Evolutionary conservation across 2,888 invertebrate species (phyloP), one percentile per base, ranked within the genome.

Genomic region (Crocallis elinguaria): DNA sequence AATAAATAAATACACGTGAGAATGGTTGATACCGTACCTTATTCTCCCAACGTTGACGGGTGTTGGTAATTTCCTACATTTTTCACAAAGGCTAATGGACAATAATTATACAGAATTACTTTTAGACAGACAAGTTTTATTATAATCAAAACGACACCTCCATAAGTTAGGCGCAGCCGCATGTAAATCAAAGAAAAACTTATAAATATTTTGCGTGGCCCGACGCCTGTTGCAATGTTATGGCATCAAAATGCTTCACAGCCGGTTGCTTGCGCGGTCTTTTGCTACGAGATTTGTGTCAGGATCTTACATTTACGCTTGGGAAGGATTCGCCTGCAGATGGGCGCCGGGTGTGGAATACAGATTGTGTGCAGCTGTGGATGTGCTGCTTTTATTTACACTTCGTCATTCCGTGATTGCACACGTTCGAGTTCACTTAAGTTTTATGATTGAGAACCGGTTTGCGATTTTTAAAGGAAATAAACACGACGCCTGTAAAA

Each of bases 191-290:
- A n/a, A n/a, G n/a, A 23, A 23, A 23, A 23, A 23, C 23, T 23
- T 23, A 23, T 23, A 23, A 23, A 23, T 23, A 23, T 4, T n/a
- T 38, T 14, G 13, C 5, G 7, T 38, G 7, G 48, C 44, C 54
- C 7, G 16, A 45, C 57, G 59, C 57, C 59, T 57, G 54, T 57
- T 59, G 52, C 57, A 62, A 30, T 17, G 38, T 25, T 49, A 57
- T 49, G 45, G 57, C 62, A 57, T 48, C 44, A 37, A 14, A 35
- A 48, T 48, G 30, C 37, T 14, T 13, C 12, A 4, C 7, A 13
- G 21, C 16, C 11, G 33, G 29, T 14, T 11, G 29, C 27, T 6
- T 6, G 17, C 30, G 14, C 23, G 25, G 32, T 8, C 14, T 11
- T 7, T 49, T 49, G 54, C 44, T 54, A 45, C 32, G 19, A 36